Evolutionary conservation across 2,888 invertebrate genomes (phyloP), one percentile per base, ranked within the genome.

Genomic region (Strigamia crassipes): DNA sequence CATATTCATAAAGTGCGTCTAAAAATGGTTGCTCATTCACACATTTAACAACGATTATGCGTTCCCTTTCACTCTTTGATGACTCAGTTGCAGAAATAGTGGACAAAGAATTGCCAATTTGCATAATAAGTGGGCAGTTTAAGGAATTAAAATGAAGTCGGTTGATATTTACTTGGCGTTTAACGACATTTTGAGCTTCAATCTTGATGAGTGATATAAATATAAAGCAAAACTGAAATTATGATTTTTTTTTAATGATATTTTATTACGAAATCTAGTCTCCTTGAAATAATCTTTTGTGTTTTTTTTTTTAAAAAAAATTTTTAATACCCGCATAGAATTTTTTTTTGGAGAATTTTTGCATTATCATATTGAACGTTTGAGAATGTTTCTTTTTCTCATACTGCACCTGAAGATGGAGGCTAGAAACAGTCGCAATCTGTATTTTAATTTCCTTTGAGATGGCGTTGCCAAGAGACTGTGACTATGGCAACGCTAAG

Each of bases 401-500:
- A 73, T 31, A 73, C 15, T 73, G 73, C 73, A 73, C 31, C 73
- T 73, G 73, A 73, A 73, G 73, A 66, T 66, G 23, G 73, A 73
- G 73, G 73, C 73, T 73, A 73, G 73, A 73, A 73, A 73, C 73
- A 73, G 27, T 73, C 56, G 31, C 73, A 73, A 73, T 73, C 73
- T 73, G 73, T 73, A 73, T 73, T 73, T 73, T 73, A 73, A 73
- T 73, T 73, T 73, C 73, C 73, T 73, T 73, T 27, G 73, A 73
- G 73, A 73, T 31, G 73, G 73, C 31, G 73, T 73, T 73, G 73
- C 73, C 73, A 73, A 31, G 73, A 73, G 73, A 73, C 73, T 27
- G 73, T 73, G 27, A 3, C 73, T 31, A 31, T 73, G n/a, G 73
- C 73, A 73, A 73, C 73, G 73, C 73, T 8, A 73, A 73, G 31